phyloP scores from a whole-genome alignment of 2,888 invertebrate species.

The Cephus spinipes region DNA sequence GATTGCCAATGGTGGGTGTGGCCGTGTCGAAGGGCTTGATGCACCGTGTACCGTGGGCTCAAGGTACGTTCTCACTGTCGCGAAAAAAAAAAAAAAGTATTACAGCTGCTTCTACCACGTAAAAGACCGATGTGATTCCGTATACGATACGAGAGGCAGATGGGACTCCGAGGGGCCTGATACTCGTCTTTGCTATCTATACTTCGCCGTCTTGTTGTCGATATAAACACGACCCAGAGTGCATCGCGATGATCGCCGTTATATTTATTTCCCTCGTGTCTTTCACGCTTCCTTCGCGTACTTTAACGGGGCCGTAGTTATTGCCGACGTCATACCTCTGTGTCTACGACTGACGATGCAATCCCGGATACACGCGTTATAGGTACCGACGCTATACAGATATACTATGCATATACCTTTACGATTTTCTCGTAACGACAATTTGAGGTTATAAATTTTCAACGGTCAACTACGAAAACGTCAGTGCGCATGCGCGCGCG shows the following conservation, averaged over 20 bases:
- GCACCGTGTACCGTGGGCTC: neutral
- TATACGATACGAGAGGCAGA: neutral
- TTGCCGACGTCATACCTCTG: neutral
- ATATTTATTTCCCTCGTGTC: neutral
- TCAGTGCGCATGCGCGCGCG: neutral
- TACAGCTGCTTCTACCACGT: neutral
- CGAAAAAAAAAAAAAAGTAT: neutral
- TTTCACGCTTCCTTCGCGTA: neutral
- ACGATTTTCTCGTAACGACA: neutral
- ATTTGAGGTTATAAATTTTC: neutral
- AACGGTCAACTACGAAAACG: neutral
- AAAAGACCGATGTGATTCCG: neutral
- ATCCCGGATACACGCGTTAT: neutral
- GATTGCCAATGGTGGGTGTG: neutral
- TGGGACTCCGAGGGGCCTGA: neutral
- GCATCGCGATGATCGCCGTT: neutral
- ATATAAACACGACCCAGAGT: neutral
- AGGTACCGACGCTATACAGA: neutral
- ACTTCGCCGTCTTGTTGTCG: neutral
- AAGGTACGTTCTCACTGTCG: neutral
- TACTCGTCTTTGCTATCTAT: neutral
- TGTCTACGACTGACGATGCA: neutral
- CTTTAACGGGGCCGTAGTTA: neutral
- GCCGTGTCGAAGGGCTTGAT: slow-evolving; percentile 10
- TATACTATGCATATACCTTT: neutral